These are phyloP conservation scores for Gymnothorax reevesii DNA, from an alignment of 2,797 vertebrate genomes.

Conservation along the genomic window DNA sequence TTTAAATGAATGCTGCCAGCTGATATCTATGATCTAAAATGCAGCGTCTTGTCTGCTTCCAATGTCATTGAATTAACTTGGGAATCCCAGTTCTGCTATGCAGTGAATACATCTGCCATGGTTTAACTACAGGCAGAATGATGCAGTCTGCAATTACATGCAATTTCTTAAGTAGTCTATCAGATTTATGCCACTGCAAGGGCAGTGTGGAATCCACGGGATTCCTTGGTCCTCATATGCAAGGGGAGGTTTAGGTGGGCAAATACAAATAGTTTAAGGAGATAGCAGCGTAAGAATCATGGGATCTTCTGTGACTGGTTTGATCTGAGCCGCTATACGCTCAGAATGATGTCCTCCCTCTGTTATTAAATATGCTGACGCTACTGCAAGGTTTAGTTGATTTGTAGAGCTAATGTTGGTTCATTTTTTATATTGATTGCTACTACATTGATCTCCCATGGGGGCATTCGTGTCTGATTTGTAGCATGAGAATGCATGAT, in stretches of 20 bases:
- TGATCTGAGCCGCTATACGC: background rate
- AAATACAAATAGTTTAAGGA: background rate
- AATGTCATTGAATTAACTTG: background rate
- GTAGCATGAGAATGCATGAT: background rate
- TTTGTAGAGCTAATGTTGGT: background rate
- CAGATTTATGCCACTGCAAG: too few species aligned
- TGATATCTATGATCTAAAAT: background rate
- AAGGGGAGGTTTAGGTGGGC: background rate
- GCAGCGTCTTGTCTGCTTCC: background rate
- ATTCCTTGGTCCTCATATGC: background rate
- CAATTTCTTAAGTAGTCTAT: background rate
- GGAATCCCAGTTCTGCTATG: background rate
- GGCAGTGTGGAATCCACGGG: too few species aligned
- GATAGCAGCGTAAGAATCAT: background rate
- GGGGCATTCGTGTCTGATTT: background rate
- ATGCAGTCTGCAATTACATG: background rate
- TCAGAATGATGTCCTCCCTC: background rate
- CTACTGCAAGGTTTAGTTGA: background rate
- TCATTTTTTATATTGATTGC: background rate
- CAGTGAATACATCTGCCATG: conserved; percentile 17
- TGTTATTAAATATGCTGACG: background rate
- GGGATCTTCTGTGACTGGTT: background rate
- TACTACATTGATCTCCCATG: background rate
- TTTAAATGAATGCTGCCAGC: background rate
- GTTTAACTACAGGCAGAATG: conserved; percentile 9